Evolutionary conservation across 2,797 vertebrate genomes (phyloP).

Genomic region (Sciurus vulgaris): DNA sequence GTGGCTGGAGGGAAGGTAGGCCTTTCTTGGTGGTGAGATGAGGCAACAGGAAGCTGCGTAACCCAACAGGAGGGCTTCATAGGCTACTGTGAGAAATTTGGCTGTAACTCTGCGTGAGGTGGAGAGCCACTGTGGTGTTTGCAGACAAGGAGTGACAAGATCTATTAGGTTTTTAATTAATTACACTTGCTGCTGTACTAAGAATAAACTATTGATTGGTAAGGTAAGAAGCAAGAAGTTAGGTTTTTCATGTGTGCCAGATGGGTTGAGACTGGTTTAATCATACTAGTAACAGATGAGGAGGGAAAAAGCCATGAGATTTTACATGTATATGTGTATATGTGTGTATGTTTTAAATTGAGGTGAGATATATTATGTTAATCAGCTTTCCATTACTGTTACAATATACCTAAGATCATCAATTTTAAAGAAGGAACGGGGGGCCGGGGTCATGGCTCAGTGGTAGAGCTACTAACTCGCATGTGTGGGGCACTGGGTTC

Average conservation of each 20-base stretch:
- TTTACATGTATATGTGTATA: not conserved
- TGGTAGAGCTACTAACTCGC: no score
- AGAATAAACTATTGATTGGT: not conserved
- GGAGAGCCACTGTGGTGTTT: not conserved
- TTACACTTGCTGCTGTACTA: not conserved
- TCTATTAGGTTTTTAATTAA: not conserved
- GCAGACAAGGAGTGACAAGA: not conserved
- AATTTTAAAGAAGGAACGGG: not conserved
- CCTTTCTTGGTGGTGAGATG: not conserved
- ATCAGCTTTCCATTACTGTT: not conserved
- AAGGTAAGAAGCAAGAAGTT: slow-evolving; percentile 42
- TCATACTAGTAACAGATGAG: not conserved
- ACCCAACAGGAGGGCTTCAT: not conserved
- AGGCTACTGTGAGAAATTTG: not conserved
- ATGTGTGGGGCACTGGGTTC: no score
- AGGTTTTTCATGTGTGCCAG: not conserved
- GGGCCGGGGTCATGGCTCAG: no score
- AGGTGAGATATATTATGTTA: not conserved
- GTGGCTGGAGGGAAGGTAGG: not conserved
- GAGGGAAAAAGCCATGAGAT: not conserved
- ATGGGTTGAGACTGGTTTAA: not conserved
- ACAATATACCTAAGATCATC: not conserved
- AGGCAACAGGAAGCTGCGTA: not conserved
- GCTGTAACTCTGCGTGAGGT: not conserved
- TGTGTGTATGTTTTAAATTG: not conserved